These are phyloP conservation scores for Tenebrio molitor DNA, from an alignment of 1,140 invertebrate genomes.

Conservation along the genomic window DNA sequence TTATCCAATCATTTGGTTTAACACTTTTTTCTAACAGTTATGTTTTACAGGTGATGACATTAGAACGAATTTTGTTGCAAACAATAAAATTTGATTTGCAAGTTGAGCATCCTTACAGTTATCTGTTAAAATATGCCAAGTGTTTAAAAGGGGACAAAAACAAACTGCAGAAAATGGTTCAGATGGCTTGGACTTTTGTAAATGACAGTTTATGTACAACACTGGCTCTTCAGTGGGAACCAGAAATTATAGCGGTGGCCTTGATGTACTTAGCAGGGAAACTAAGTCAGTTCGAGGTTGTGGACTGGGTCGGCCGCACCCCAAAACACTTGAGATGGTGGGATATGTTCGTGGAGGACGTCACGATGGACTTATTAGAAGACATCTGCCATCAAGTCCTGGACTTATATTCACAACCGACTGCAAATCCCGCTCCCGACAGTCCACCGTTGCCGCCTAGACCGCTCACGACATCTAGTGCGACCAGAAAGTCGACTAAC, in stretches of 20 bases:
- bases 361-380: constrained; percentile 96
- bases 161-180: constrained; percentile 96
- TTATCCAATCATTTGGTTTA: no score
- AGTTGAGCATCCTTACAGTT: constrained; percentile 97
- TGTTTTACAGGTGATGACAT: constrained; percentile 84
- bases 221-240: constrained; percentile 98
- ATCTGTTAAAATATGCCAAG: constrained; percentile 97
- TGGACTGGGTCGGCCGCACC: constrained; percentile 90
- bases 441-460: constrained; percentile 68
- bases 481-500: constrained; percentile 48
- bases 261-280: constrained; percentile 97
- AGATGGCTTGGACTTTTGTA: constrained; percentile 99
- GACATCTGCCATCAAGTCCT: constrained; percentile 97
- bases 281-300: constrained; percentile 94
- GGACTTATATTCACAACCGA: constrained; percentile 84
- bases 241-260: constrained; percentile 98
- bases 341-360: constrained; percentile 97
- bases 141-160: constrained; percentile 94
- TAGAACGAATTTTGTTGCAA: constrained; percentile 96
- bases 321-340: constrained; percentile 93
- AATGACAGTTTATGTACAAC: constrained; percentile 99
- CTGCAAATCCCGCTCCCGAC: constrained; percentile 66
- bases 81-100: constrained; percentile 99
- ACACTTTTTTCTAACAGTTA: no score
- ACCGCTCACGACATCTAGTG: not conserved